Base-by-base conservation (phyloP, 2,113 vertebrate genomes). In the Psephotus haematonotus region DNA sequence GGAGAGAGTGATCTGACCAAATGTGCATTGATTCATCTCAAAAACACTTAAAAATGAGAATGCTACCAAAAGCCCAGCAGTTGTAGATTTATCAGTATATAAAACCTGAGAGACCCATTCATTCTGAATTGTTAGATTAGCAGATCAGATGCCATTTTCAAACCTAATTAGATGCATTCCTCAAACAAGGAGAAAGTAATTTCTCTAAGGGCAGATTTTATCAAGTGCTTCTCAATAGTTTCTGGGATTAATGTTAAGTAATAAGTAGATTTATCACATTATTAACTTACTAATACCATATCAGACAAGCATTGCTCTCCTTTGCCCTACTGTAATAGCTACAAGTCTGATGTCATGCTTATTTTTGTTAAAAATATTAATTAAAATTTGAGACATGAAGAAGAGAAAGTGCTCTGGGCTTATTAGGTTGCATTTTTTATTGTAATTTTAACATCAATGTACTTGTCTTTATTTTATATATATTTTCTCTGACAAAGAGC, bases 201-300 rank as follows among this genome's bases (percentile, higher is more conserved):
- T 93, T 93, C 78, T 90, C 91, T 97, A 91, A 96, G 93, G 94
- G 83, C 82, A 90, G 94, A 97, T 95, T 97, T 97, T 97, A 97
- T 97, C 95, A 96, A 96, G 85, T 91, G 80, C 80, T 96, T 94
- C 79, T 97, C 92, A 92, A 91, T 95, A 90, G 82, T 95, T 96
- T 92, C 91, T 94, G 69, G 81, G 91, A 96, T 97, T 96, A 97
- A 89, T 94, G 72, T 62, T 97, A 84, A 95, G 72, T 93, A 79
- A 93, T 96, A 97, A 95, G 86, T 95, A 94, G 92, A 90, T 96
- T 97, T 97, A 97, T 96, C 90, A 95, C 91, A 72, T 94, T 96
- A 96, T 94, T 95, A 95, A 94, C 83, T 93, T 96, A 86, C 68
- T 96, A 92, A 92, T 97, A 89, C 90, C 47, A 1, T 96, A 95